phyloP scores from a whole-genome alignment of 2,797 vertebrate species.

The Chrysocyon brachyurus region DNA sequence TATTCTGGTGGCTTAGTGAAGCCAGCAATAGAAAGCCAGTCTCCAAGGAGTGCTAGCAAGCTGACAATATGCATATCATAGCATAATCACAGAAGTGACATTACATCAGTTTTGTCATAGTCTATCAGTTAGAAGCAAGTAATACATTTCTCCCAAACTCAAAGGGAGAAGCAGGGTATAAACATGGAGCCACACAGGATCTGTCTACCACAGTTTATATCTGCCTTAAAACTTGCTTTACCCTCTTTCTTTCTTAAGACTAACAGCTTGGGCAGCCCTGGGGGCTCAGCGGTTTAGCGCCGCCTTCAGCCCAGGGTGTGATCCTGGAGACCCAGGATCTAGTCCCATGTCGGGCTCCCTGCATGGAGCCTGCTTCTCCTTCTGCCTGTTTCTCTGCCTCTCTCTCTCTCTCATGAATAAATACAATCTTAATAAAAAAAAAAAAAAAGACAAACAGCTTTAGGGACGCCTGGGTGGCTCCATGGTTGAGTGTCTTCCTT shows the following conservation, averaged over 20 bases:
- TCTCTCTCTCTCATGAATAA: too few species aligned
- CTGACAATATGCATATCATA: not conserved
- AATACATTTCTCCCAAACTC: not conserved
- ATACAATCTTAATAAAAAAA: too few species aligned
- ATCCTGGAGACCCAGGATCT: too few species aligned
- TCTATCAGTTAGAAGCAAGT: not conserved
- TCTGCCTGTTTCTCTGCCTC: too few species aligned
- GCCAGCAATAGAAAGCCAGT: not conserved
- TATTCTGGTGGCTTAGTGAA: not conserved
- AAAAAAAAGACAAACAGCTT: too few species aligned
- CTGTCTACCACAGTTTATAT: not conserved
- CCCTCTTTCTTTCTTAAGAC: not conserved
- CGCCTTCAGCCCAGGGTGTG: too few species aligned
- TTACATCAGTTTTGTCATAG: not conserved
- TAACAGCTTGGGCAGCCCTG: not conserved
- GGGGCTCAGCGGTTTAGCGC: too few species aligned
- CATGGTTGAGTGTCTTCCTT: too few species aligned
- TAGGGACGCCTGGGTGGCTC: too few species aligned
- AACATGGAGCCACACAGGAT: accelerated
- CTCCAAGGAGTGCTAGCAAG: not conserved
- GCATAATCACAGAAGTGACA: not conserved
- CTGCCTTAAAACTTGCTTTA: not conserved
- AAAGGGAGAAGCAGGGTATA: not conserved
- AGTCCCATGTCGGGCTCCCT: too few species aligned
- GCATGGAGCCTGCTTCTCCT: too few species aligned